Base-by-base conservation (phyloP, 2,797 vertebrate species). In the Myripristis jacobus region DNA sequence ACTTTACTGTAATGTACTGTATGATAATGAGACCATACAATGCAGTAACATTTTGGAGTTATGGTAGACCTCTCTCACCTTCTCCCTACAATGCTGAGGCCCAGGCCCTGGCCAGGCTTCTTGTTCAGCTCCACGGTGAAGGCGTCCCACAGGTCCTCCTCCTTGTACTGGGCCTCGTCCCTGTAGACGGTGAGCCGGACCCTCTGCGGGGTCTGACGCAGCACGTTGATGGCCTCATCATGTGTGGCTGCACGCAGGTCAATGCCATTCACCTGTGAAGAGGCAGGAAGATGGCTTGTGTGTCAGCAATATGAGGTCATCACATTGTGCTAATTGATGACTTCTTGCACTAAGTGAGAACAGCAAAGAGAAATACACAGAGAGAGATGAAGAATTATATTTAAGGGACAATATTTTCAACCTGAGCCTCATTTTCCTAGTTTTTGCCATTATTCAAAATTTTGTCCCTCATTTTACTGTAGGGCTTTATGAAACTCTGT, bases 221-320 rank as follows among this genome's bases (percentile, higher is more conserved):
- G 93, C 12, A 98, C 98, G n/a, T 96, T 96, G 86, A 99, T 99
- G 6, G 98, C 98, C 88, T 99, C 97, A 58, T 99, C 98, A 0
- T 99, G 98, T 1, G 92, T 97, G 52, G 97, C 97, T 44, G 91
- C 95, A 9, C 97, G 95, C 80, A 99, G 90, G 89, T 99, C 96
- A 63, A 96, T 95, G 5, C 94, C 94, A 0, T 98, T 99, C 70
- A 98, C 98, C 98, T 98, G 82, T 1, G 73, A 47, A 2, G n/a
- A 64, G 70, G 0, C 6, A 41, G n/a, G 18, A 19, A 11, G 13
- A 21, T 2, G 29, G 34, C 12, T 52, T 16, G 16, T 29, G 6
- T 1, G 22, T 3, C 46, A 21, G 50, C 1, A 19, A 52, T 31
- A 43, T 36, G 16, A 16, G 1, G 19, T 36, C 6, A 13, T 21